Evolutionary conservation across 64 coral and sea anemone genomes (phyloP).

Genomic region (Orbicella faveolata): DNA sequence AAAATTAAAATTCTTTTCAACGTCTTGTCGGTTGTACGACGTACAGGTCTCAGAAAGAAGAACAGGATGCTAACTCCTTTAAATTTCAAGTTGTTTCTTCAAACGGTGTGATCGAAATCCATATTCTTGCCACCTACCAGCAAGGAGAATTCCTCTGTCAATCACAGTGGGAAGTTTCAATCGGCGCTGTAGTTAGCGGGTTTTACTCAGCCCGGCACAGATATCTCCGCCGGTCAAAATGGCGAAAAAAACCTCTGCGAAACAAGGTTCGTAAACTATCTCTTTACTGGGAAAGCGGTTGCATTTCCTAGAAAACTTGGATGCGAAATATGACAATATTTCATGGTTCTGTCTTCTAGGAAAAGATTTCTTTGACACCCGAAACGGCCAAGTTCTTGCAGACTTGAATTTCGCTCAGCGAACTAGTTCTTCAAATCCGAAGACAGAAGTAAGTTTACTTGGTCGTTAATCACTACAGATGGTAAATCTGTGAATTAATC

Average conservation of each 20-base stretch:
- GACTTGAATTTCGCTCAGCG: constrained; percentile 49
- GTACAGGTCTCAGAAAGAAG: neutral
- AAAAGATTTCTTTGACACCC: constrained; percentile 51
- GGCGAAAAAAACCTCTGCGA: constrained; percentile 9
- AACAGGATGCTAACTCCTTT: neutral
- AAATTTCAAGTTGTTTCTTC: neutral
- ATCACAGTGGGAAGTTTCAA: constrained; percentile 19
- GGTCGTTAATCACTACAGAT: constrained; percentile 14
- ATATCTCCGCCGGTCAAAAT: constrained; percentile 22
- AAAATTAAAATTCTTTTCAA: neutral
- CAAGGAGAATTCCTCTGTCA: constrained; percentile 25
- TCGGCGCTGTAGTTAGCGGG: neutral
- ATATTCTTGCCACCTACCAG: neutral
- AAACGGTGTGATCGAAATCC: neutral
- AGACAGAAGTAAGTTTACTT: constrained; percentile 75
- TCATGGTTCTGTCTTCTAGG: constrained; percentile 44
- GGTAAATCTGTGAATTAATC: constrained; percentile 24
- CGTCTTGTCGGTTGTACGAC: neutral
- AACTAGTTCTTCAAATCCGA: constrained; percentile 41
- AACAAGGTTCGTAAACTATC: constrained; percentile 24
- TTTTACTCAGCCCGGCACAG: constrained; percentile 6
- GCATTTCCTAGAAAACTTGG: constrained; percentile 13
- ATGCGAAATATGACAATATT: neutral
- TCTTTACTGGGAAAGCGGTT: neutral
- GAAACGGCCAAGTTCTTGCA: constrained; percentile 66